Base-by-base conservation (phyloP, 2,797 vertebrate genomes). In the Muscicapa comitata region DNA sequence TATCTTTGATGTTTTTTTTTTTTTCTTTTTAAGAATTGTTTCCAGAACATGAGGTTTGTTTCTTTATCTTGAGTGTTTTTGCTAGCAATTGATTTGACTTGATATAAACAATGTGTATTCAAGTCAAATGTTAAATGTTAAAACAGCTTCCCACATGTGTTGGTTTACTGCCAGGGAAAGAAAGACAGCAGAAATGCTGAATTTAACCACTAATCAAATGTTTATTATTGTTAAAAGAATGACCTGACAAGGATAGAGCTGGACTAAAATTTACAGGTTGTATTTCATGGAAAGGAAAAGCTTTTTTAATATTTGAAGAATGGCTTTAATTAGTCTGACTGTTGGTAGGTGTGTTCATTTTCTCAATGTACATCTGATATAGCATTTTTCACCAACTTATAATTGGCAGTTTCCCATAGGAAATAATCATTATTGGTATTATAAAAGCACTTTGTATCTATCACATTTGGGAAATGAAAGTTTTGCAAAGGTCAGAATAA, bases 401-500 rank as follows among this genome's bases (percentile, higher is more conserved):
- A 98, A 98, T 98, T 98, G 97, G 96, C 88, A 96, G 88, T 96
- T 98, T 97, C 98, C 98, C 96, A 93, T 95, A 90, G 97, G 97
- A 98, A 98, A 98, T 95, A 92, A 98, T 98, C 96, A 94, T 98
- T 97, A 97, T 97, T 97, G 97, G 98, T 97, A 97, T 98, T 98
- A 97, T 97, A 96, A 97, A 97, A 98, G 96, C 79, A 96, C 97
- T 95, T 97, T 96, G 95, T 98, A 98, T 98, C 98, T 98, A 97
- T 98, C 98, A 98, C 99, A 95, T 96, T 97, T 99, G 99, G 98
- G 98, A 99, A 98, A 98, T 97, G 95, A 98, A 98, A 98, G 97
- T 97, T 98, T 97, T 91, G 74, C 88, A 97, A 96, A 98, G 97
- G 98, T 99, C 98, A 98, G 98, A 97, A 98, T 98, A 99, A 99